Base-by-base conservation (phyloP, 2,888 invertebrate genomes). In the Macropis europaea region DNA sequence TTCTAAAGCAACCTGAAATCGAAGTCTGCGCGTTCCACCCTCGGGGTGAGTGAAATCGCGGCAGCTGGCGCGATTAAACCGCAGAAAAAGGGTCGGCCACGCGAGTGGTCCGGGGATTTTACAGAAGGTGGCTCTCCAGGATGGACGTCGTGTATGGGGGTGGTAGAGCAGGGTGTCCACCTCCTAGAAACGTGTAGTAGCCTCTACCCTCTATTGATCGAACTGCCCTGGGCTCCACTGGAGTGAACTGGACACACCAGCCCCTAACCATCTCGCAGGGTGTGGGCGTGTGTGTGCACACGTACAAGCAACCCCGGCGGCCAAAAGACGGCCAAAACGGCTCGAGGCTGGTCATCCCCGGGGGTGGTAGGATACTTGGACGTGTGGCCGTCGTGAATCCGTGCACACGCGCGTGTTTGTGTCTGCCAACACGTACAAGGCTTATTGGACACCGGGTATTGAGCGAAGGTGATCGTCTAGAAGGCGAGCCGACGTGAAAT, bases 191-290 rank as follows among this genome's bases (percentile, higher is more conserved):
- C 86, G 82, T 81, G 86, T 85, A 84, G 85, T 84, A 84, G 86
- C 81, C 85, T 87, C 87, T 89, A 89, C 89, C 89, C 89, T 89
- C 89, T 89, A 89, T 89, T 87, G 89, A 89, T 89, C 89, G 88
- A 85, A 87, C 88, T 84, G 86, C 87, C 87, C 88, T 88, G 88
- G 88, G 87, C 88, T 89, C 84, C 86, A 85, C 85, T 88, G 82
- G 86, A 89, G 86, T 88, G 86, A 87, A 89, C 89, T 89, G 89
- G 88, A 89, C 89, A 88, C 86, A 86, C 83, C 82, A 79, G 81
- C 84, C 84, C 84, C 84, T 83, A 83, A 84, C 83, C 84, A 79
- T 85, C 85, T 81, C 77, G 77, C 64, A 64, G 71, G 61, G 74
- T 73, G 56, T 40, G 48, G 38, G 47, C 19, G 59, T 47, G 19